A percentile compares a stretch with the other conserved stretches of the same genome.
phyloP scores from a whole-genome alignment of 2,888 invertebrate species.

The Leptopterna dolabrata region DNA sequence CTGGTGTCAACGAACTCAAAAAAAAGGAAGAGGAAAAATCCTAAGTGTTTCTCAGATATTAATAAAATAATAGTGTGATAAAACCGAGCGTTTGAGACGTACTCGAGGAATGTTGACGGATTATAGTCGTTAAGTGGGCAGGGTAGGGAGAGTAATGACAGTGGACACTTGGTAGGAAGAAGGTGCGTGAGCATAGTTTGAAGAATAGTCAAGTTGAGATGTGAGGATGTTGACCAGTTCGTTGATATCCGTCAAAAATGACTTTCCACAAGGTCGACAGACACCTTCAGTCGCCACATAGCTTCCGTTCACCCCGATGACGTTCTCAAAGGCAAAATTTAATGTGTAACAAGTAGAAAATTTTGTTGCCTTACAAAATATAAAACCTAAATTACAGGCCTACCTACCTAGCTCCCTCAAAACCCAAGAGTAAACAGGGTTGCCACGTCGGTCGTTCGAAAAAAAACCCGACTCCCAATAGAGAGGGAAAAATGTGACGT shows the following conservation, averaged over 20 bases:
- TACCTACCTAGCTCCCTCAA: too few relatives aligned
- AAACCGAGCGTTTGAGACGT: background rate
- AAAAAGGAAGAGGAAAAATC: background rate
- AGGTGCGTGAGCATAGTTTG: background rate
- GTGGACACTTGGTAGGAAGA: background rate
- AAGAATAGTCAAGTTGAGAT: background rate
- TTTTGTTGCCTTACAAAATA: too few relatives aligned
- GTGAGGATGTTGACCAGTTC: background rate
- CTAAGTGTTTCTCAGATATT: background rate
- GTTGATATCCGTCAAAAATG: background rate
- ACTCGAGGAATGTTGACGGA: background rate
- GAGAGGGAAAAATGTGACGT: too few relatives aligned
- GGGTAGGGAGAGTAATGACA: background rate
- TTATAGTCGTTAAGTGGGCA: background rate
- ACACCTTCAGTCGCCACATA: background rate
- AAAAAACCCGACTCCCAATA: too few relatives aligned
- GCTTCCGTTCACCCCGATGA: background rate
- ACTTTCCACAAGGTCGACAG: background rate
- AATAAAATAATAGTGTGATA: background rate
- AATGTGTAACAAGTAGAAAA: too few relatives aligned
- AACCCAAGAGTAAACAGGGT: too few relatives aligned
- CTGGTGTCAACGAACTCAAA: background rate
- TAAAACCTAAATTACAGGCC: too few relatives aligned
- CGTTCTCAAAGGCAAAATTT: too few relatives aligned
- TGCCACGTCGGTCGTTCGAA: too few relatives aligned